Evolutionary conservation across 2,888 invertebrate species (phyloP).

Genomic region (Sympetrum striolatum): DNA sequence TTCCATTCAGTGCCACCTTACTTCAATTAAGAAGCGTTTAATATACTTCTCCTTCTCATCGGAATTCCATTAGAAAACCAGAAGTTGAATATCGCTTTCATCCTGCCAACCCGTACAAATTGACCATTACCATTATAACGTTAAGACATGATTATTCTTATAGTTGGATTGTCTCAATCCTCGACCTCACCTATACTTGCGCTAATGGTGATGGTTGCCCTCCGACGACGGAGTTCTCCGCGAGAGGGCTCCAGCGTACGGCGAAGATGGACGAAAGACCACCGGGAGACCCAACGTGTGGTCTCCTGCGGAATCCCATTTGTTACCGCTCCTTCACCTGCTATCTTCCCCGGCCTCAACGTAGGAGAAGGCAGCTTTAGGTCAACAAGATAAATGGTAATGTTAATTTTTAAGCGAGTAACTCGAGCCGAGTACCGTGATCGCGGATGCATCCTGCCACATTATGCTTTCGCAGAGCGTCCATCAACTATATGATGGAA

Average conservation of each 20-base stretch:
- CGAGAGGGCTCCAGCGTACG: not conserved
- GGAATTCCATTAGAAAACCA: no score
- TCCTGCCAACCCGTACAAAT: no score
- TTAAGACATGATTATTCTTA: no score
- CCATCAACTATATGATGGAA: no score
- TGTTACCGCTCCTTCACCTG: not conserved
- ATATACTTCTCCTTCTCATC: no score
- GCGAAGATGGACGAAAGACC: not conserved
- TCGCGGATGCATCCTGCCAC: no score
- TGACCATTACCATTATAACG: no score
- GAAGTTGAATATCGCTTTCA: no score
- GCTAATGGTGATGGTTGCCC: not conserved
- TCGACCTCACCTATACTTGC: not conserved
- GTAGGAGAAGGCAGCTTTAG: not conserved
- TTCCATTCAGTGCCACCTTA: no score
- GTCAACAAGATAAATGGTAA: not conserved
- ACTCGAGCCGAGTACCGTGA: not conserved
- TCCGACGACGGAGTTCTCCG: not conserved
- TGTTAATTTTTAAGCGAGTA: not conserved
- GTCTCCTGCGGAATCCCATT: not conserved
- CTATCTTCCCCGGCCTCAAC: not conserved
- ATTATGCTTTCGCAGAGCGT: no score
- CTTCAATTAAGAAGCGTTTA: no score
- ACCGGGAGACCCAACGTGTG: not conserved
- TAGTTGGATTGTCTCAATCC: no score